These are phyloP conservation scores for Megastigmus dorsalis DNA, from an alignment of 2,888 invertebrate genomes.

Conservation along the genomic window DNA sequence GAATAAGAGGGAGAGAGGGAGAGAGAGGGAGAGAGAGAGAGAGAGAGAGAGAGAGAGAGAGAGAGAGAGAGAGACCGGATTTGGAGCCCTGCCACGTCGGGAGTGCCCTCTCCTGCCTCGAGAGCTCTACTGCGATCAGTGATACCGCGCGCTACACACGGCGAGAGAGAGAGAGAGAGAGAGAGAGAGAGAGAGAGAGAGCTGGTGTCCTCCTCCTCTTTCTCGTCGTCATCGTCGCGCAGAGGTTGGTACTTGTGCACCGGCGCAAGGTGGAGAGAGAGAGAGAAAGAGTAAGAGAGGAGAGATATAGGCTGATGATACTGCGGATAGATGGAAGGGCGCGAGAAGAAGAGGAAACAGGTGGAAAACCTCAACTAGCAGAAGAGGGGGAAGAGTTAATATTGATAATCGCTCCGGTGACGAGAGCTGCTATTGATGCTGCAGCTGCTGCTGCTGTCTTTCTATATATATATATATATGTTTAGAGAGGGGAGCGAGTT, in stretches of 20 bases:
- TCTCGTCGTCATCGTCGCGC: no score
- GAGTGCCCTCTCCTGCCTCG: conserved; percentile 70
- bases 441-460: not conserved
- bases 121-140: conserved; percentile 73
- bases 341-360: conserved; percentile 65
- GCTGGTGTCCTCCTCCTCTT: no score
- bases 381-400: conserved; percentile 64
- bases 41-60: conserved; percentile 19
- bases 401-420: conserved; percentile 69
- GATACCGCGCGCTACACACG: conserved; percentile 71
- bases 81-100: conserved; percentile 73
- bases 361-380: conserved; percentile 63
- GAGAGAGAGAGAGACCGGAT: conserved; percentile 62
- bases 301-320: no score
- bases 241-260: no score
- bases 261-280: conserved; percentile 52
- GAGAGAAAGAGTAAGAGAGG: no score
- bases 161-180: conserved; percentile 42
- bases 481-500: not conserved
- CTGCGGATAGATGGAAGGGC: not conserved
- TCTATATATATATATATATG: not conserved
- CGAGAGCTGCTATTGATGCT: conserved; percentile 8
- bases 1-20: conserved; percentile 30
- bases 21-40: not conserved
- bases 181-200: conserved; percentile 46